Conservation (phyloP, 2,888 invertebrate species). For the Phengaris arion region DNA sequence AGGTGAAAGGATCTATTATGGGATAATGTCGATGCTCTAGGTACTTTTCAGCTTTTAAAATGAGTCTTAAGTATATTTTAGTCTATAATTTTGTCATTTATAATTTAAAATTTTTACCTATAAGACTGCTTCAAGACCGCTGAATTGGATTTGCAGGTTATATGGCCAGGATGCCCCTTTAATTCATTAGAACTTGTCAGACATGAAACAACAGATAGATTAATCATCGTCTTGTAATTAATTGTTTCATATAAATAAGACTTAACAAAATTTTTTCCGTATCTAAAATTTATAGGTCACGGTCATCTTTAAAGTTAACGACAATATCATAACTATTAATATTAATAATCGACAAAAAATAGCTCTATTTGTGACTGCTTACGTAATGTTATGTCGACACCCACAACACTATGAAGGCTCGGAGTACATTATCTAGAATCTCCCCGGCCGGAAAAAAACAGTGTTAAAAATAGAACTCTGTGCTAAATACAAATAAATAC, state of each 20-base stretch:
- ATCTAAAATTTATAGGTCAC: not conserved
- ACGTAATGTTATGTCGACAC: not conserved
- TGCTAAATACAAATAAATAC: no score
- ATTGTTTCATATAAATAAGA: not conserved
- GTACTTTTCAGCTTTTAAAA: not conserved
- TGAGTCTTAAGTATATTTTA: no score
- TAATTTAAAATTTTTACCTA: no score
- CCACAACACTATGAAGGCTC: not conserved
- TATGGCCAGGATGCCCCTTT: no score
- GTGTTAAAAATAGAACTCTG: no score
- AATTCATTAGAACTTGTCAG: no score
- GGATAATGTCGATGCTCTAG: not conserved
- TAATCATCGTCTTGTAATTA: not conserved
- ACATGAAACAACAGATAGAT: not conserved
- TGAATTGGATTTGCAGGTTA: not conserved
- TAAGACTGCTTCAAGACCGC: no score
- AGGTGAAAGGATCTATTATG: not conserved
- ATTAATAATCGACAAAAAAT: conserved; percentile 2
- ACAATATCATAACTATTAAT: conserved; percentile 2
- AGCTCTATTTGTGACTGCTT: not conserved
- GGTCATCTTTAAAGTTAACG: not conserved
- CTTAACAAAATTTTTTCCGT: not conserved
- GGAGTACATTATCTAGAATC: no score
- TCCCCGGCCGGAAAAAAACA: no score
- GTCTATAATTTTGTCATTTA: no score